Base-by-base conservation (phyloP, 2,888 invertebrate genomes). In the Zelleria hepariella region DNA sequence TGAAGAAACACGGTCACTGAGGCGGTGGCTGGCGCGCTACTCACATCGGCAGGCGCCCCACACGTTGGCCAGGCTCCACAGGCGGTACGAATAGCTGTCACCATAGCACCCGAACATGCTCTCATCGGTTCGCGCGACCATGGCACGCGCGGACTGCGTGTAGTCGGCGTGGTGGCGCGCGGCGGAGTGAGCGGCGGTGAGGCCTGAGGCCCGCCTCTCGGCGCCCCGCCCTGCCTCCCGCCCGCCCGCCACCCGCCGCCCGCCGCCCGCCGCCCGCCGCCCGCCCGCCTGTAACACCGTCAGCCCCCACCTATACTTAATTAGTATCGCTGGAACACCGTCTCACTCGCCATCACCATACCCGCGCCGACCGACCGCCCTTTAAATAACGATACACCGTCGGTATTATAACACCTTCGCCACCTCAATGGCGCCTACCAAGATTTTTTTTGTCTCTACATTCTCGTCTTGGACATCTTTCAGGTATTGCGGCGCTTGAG, bases 41-140 rank as follows among this genome's bases (percentile, higher is more conserved):
- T 93, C 91, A 93, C 93, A 91, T 90, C 92, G 92, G 85, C 91
- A 92, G 90, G 91, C 91, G 89, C 92, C 92, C 93, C 93, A 93
- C 75, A 93, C 92, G 89, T 93, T 93, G 89, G 93, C 93, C 86
- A 93, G 90, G 90, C 92, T 93, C 93, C 93, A 93, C 84, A 93
- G 91, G 83, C 93, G 91, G 89, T 93, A 93, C 82, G 93, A 93
- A 89, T 93, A 93, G 90, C 92, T 93, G 89, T 93, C 93, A 86
- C 87, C 87, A 90, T 92, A 92, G 89, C 92, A 92, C 81, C 92
- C 92, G 91, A 92, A 92, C 93, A 92, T 93, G 90, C 91, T 92
- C 90, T 90, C 93, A 91, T 92, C 91, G 89, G 92, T 92, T 92
- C 93, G 93, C 91, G 94, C 94, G 93, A 94, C 94, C 92, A 92